A percentile compares a stretch with the other conserved stretches of the same genome.
Evolutionary conservation across 2,113 vertebrate genomes (phyloP).

Genomic region (Strix uralensis): DNA sequence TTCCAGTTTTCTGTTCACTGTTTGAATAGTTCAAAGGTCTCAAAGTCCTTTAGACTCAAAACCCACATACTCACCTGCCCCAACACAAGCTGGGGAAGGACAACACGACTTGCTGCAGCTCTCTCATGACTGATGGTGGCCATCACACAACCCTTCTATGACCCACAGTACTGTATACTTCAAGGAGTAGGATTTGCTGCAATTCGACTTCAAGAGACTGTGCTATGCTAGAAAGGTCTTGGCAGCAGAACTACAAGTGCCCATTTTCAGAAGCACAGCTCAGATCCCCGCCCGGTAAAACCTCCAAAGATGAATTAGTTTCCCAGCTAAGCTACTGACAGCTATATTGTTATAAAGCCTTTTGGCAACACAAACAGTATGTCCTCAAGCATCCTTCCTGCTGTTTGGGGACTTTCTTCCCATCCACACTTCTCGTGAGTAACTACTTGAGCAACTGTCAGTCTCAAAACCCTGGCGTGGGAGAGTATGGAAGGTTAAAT

Average conservation of each 20-base stretch:
- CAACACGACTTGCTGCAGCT: neutral
- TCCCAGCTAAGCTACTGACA: neutral
- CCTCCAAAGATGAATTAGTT: neutral
- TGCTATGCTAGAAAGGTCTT: neutral
- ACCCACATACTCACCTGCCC: neutral
- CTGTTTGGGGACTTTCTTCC: neutral
- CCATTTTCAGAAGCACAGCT: neutral
- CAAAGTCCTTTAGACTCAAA: neutral
- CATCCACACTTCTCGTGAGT: neutral
- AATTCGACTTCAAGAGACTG: neutral
- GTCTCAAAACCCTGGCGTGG: neutral
- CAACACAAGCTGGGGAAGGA: rapidly evolving
- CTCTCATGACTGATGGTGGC: neutral
- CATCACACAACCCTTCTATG: neutral
- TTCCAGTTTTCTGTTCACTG: neutral
- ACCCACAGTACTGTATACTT: neutral
- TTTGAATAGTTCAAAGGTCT: neutral
- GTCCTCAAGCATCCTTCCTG: neutral
- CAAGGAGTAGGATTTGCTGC: neutral
- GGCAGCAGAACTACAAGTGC: neutral
- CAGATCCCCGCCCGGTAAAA: neutral
- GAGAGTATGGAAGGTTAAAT: neutral
- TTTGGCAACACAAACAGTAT: neutral
- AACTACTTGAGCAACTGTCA: neutral
- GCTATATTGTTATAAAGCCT: neutral